A percentile compares a stretch with the other conserved stretches of the same genome.
These are phyloP conservation scores for Leptogaster cylindrica DNA, from an alignment of 2,888 invertebrate species.

Conservation along the genomic window DNA sequence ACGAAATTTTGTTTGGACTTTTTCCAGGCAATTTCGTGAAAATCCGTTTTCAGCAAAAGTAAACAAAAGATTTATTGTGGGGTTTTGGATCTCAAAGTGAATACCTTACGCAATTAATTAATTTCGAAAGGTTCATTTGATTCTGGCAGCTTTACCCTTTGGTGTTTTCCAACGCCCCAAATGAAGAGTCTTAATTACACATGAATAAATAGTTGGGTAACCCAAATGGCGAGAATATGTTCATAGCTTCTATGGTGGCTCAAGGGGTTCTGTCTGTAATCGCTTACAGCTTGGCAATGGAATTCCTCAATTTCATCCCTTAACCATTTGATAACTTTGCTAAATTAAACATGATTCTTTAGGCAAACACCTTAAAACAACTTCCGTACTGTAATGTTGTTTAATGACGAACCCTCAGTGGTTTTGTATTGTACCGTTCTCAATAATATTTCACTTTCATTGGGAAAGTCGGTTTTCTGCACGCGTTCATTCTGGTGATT, in stretches of 20 bases:
- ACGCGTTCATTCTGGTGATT: too few species aligned
- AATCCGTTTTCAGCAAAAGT: conserved; percentile 23
- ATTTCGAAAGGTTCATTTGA: conserved; percentile 37
- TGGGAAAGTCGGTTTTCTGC: too few species aligned
- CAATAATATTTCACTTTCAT: too few species aligned
- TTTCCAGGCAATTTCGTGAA: conserved; percentile 26
- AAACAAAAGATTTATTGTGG: conserved; percentile 26
- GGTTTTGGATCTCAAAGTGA: conserved; percentile 21
- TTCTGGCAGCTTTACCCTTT: conserved; percentile 25
- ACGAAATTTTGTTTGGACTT: conserved; percentile 10
- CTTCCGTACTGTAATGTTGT: not conserved
- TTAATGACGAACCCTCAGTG: too few species aligned
- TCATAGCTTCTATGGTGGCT: not conserved
- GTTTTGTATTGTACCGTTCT: too few species aligned
- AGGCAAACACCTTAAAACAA: conserved; percentile 12
- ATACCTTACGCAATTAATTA: conserved; percentile 40
- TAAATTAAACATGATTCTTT: conserved; percentile 17
- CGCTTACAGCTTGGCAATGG: not conserved
- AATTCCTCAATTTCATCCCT: conserved; percentile 16
- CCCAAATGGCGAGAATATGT: conserved; percentile 41
- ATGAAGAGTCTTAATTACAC: conserved; percentile 46
- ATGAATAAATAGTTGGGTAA: conserved; percentile 46
- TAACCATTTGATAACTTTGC: conserved; percentile 10
- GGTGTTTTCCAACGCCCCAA: conserved; percentile 39
- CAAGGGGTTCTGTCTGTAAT: not conserved